Conservation (phyloP, 1,140 invertebrate species). For the Acromyrmex heyeri region DNA sequence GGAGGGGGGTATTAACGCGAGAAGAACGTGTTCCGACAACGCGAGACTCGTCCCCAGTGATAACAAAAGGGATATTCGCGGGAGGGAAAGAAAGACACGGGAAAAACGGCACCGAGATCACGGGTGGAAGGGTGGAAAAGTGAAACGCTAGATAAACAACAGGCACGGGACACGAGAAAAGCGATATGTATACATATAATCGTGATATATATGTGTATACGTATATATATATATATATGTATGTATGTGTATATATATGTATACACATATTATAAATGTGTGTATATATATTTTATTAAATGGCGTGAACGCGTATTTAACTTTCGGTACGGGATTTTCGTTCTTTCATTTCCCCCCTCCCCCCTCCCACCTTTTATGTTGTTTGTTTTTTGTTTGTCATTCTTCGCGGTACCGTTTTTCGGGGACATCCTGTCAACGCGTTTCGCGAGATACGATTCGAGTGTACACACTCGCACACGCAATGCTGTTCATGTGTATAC, state of each 20-base stretch:
- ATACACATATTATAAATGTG: background rate
- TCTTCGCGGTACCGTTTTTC: constrained; percentile 47
- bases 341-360: constrained; percentile 8
- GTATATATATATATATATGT: background rate
- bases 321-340: constrained; percentile 32
- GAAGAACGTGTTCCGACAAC: constrained; percentile 55
- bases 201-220: constrained; percentile 15
- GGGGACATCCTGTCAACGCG: constrained; percentile 44
- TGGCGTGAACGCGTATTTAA: constrained; percentile 39
- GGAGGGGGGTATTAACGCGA: constrained; percentile 44
- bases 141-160: constrained; percentile 4
- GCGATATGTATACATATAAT: constrained; percentile 53
- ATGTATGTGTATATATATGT: background rate
- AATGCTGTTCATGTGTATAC: constrained; percentile 80
- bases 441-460: constrained; percentile 49
- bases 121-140: background rate
- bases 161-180: constrained; percentile 2
- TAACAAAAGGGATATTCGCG: constrained; percentile 32
- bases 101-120: constrained; percentile 51
- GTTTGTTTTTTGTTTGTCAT: constrained; percentile 23
- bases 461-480: constrained; percentile 36
- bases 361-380: background rate
- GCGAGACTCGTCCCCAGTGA: constrained; percentile 48
- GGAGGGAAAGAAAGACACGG: constrained; percentile 1
- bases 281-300: constrained; percentile 50